Base-by-base conservation (phyloP, 2,888 invertebrate species). In the Neoitamus cyanurus region DNA sequence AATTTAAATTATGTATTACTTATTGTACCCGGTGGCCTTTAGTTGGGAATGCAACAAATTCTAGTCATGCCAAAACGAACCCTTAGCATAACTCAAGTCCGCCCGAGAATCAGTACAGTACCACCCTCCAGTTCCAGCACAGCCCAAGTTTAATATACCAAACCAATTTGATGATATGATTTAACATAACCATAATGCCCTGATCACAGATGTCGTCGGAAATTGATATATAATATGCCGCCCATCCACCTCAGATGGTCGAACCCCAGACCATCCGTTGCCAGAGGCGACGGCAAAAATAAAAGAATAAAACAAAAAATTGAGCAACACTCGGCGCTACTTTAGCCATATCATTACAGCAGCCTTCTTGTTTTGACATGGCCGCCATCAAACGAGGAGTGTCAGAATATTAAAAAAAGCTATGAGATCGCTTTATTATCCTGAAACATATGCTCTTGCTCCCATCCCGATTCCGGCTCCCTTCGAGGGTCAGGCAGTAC, bases 111-210 rank as follows among this genome's bases (percentile, higher is more conserved):
- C 37, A 37, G 7, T 46, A n/a, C n/a, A 34, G 4, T 3, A 5
- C 34, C 34, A 34, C 3, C 34, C 34, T 34, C 7, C 7, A 34
- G 34, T n/a, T n/a, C n/a, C n/a, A n/a, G n/a, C 4, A 34, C 34
- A n/a, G 58, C 25, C 70, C 4, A 58, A 58, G 25, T 69, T 82
- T 69, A 83, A 83, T 83, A 70, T 70, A 70, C 42, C 20, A 69
- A 83, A 70, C 70, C 83, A 83, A 69, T 83, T 83, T 69, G 83
- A 69, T 70, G 83, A 83, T 83, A 80, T 80, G 83, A 83, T 83
- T 83, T 83, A 83, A 83, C 83, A 83, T 83, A 70, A 83, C 69
- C 83, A 70, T 83, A 83, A 68, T 80, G 68, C 42, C 34, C 68
- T 68, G 80, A 46, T 78, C 82, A 83, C 83, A 83, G 69, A 83